These are phyloP conservation scores for Acipenser ruthenus DNA, from an alignment of 2,797 vertebrate genomes.

Conservation along the genomic window DNA sequence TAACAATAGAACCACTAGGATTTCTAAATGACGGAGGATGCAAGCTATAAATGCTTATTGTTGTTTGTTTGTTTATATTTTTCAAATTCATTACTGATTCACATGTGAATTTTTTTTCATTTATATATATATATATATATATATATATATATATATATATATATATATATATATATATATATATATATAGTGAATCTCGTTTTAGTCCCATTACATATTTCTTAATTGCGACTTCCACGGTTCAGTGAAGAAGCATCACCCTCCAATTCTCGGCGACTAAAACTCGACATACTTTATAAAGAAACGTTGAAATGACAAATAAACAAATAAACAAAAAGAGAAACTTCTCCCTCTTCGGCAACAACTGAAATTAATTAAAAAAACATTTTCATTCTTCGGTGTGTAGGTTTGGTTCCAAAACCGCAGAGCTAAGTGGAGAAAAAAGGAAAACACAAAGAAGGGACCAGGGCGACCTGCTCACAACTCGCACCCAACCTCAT, in stretches of 20 bases:
- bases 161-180: too few relatives aligned
- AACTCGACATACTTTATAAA: constrained; percentile 12
- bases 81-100: background rate
- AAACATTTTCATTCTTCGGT: constrained; percentile 47
- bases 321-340: too few relatives aligned
- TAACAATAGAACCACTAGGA: too few relatives aligned
- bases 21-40: too few relatives aligned
- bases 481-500: constrained; percentile 94
- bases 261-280: constrained; percentile 21
- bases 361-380: constrained; percentile 41
- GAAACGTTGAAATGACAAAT: constrained; percentile 3
- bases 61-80: background rate
- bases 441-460: constrained; percentile 98
- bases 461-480: constrained; percentile 93
- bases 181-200: background rate
- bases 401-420: constrained; percentile 97
- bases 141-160: too few relatives aligned
- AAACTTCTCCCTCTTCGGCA: constrained; percentile 3
- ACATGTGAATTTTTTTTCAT: background rate
- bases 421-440: constrained; percentile 95
- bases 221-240: background rate
- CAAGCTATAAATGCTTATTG: too few relatives aligned
- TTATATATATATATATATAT: too few relatives aligned
- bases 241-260: constrained; percentile 14
- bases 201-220: constrained; percentile 3